These are phyloP conservation scores for Vombatus ursinus DNA, from an alignment of 2,113 vertebrate genomes.

Conservation along the genomic window DNA sequence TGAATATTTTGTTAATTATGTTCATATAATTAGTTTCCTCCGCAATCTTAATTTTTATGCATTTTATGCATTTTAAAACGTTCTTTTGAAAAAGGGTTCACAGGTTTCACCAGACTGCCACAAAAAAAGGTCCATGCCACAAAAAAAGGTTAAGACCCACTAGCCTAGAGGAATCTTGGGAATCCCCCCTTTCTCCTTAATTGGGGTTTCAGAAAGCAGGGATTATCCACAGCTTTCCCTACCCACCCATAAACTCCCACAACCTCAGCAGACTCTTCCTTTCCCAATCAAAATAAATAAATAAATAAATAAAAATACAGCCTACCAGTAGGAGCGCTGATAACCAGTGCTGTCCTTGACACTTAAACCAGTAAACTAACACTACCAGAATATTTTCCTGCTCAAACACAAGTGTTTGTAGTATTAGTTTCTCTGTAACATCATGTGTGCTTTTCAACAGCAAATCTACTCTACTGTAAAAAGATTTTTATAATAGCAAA, in stretches of 20 bases:
- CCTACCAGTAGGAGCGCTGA: not conserved
- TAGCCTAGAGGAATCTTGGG: not conserved
- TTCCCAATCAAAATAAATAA: no score
- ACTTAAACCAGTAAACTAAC: not conserved
- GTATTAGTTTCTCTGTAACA: not conserved
- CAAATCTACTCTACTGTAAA: not conserved
- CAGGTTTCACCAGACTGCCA: not conserved
- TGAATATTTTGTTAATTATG: not conserved
- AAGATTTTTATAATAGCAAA: not conserved
- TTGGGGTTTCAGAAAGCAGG: not conserved
- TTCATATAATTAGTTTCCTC: not conserved
- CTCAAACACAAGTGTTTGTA: not conserved
- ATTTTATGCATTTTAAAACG: not conserved
- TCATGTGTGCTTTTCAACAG: not conserved
- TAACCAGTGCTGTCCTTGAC: not conserved
- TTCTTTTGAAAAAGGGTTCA: not conserved
- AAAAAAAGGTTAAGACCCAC: not conserved
- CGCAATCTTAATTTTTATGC: not conserved
- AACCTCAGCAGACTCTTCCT: not conserved
- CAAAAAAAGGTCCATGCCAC: not conserved
- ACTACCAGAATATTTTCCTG: not conserved
- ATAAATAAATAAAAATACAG: not conserved
- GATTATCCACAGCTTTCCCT: not conserved
- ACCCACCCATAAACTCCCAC: not conserved
- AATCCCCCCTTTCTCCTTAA: not conserved